Percentiles rank a stretch among this genome's conserved stretches.
Evolutionary conservation across 2,797 vertebrate genomes (phyloP).

Genomic region (Iguana delicatissima): DNA sequence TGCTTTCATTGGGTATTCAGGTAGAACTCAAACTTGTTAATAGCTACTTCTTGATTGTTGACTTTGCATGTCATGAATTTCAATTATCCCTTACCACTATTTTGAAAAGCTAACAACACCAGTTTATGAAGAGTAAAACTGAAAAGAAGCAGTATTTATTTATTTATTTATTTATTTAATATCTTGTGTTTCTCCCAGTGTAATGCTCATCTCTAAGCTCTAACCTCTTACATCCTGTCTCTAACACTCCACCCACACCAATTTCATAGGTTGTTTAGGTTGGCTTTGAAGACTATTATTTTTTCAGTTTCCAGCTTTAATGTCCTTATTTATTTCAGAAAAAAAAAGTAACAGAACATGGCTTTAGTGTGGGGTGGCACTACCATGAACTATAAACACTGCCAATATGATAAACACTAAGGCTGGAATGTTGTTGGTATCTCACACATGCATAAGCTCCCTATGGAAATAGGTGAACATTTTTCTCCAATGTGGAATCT

Average conservation of each 20-base stretch:
- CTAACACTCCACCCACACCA: not conserved
- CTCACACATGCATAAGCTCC: no score
- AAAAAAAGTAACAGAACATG: not conserved
- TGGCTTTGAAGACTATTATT: not conserved
- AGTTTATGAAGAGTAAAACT: no score
- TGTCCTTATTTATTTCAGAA: not conserved
- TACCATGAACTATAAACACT: not conserved
- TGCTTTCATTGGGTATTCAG: no score
- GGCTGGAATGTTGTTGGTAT: no score
- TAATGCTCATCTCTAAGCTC: not conserved
- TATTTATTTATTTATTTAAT: not conserved
- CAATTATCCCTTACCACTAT: not conserved
- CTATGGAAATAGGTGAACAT: no score
- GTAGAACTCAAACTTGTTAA: no score
- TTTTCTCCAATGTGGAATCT: no score
- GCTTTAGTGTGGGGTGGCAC: not conserved
- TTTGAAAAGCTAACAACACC: no score
- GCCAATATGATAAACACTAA: not conserved
- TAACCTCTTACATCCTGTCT: no score
- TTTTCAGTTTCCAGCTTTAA: not conserved
- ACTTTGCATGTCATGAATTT: no score
- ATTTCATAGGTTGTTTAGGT: no score
- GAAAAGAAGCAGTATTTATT: not conserved
- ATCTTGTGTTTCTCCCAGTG: not conserved
- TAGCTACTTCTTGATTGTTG: no score